A percentile compares a stretch with the other conserved stretches of the same genome.
These are phyloP conservation scores for Drosophila kanekoi DNA, from an alignment of 2,888 invertebrate genomes.

Conservation along the genomic window DNA sequence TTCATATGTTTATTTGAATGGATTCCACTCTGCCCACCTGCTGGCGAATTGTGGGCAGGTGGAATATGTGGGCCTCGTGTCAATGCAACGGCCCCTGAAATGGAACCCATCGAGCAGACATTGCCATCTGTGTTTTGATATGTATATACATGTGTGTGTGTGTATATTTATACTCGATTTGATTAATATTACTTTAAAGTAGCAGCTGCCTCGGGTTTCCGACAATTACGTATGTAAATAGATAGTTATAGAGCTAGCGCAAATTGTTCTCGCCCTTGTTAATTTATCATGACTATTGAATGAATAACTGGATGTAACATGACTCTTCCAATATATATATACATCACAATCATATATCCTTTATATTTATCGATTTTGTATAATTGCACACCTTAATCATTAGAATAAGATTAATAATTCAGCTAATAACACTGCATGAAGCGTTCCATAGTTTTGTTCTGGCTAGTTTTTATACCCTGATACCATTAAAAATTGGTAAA, in stretches of 20 bases:
- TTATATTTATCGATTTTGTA: too few species aligned
- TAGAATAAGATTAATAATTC: too few species aligned
- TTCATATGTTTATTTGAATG: constrained; percentile 1
- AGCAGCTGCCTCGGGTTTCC: constrained; percentile 1
- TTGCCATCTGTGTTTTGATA: background rate
- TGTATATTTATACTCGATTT: constrained; percentile 1
- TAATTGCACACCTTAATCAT: too few species aligned
- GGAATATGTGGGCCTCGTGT: constrained; percentile 13
- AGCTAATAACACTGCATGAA: too few species aligned
- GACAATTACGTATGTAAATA: constrained; percentile 2
- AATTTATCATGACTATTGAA: background rate
- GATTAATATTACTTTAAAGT: background rate
- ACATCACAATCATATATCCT: too few species aligned
- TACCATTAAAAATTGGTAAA: too few species aligned
- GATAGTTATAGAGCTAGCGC: background rate
- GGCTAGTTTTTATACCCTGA: too few species aligned
- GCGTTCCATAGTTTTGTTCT: too few species aligned
- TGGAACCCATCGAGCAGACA: constrained; percentile 15
- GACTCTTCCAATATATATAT: too few species aligned
- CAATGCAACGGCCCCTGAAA: constrained; percentile 28
- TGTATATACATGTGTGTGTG: background rate
- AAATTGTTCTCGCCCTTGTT: background rate
- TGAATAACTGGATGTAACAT: too few species aligned
- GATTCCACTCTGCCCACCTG: constrained; percentile 29
- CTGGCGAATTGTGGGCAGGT: constrained; percentile 1